Conservation (phyloP, 2,113 vertebrate genomes). For the Oreocharis arfaki region DNA sequence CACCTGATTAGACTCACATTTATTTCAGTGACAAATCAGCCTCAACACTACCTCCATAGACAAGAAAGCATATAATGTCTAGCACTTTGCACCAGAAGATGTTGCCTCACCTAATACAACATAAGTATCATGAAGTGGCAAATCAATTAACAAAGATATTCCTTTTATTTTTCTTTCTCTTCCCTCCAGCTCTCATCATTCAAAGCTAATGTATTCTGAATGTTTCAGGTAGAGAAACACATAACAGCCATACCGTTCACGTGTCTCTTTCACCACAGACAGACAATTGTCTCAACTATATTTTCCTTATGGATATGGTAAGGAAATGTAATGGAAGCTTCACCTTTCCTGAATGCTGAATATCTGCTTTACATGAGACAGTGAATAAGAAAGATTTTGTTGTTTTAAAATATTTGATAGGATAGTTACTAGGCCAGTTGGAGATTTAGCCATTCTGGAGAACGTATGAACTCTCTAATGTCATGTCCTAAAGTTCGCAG, state of each 20-base stretch:
- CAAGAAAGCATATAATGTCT: neutral
- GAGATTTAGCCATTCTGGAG: neutral
- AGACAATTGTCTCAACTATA: neutral
- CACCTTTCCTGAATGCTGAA: neutral
- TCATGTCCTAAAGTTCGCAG: neutral
- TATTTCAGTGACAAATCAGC: neutral
- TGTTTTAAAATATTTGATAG: neutral
- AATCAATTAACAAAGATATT: neutral
- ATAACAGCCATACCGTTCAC: neutral
- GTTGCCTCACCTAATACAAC: neutral
- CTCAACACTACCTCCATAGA: neutral
- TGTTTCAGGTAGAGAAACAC: neutral
- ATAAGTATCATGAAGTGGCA: neutral
- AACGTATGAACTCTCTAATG: neutral
- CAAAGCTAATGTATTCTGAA: neutral
- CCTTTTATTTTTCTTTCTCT: neutral
- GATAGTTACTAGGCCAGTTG: fast-evolving
- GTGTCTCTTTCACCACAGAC: neutral
- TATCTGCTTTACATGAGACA: neutral
- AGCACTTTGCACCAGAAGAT: neutral
- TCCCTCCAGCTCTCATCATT: neutral
- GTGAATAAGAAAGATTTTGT: neutral
- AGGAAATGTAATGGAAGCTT: neutral
- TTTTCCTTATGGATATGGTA: neutral
- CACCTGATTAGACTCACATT: neutral